phyloP scores from a whole-genome alignment of 2,113 vertebrate species.

The Sinocyclocheilus grahami region DNA sequence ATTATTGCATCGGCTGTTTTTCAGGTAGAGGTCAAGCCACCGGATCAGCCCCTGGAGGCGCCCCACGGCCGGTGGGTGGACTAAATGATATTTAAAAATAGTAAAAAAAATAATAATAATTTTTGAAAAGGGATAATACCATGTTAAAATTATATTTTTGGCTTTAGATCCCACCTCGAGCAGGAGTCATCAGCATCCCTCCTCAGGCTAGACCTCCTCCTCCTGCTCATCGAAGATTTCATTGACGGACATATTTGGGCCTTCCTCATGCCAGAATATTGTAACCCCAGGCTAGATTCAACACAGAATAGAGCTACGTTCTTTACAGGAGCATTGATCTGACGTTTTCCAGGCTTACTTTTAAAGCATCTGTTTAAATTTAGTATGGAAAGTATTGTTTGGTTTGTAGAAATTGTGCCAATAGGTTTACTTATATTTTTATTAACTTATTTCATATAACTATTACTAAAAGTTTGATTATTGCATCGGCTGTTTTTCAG shows the following conservation, averaged over 20 bases:
- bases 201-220: constrained; percentile 78
- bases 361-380: constrained; percentile 63
- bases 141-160: background rate
- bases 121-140: background rate
- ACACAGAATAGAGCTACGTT: constrained; percentile 7
- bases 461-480: constrained; percentile 12
- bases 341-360: constrained; percentile 34
- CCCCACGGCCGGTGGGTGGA: constrained; percentile 71
- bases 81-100: background rate
- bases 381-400: constrained; percentile 5
- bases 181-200: constrained; percentile 90
- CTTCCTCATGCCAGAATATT: constrained; percentile 15
- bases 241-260: background rate
- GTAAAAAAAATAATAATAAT: background rate
- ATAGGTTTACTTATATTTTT: background rate
- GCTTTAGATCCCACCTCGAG: constrained; percentile 87
- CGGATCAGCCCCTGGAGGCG: constrained; percentile 61
- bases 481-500: constrained; percentile 60
- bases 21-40: constrained; percentile 72
- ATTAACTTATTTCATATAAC: background rate
- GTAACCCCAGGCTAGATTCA: constrained; percentile 31
- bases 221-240: constrained; percentile 66
- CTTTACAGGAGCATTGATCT: constrained; percentile 42
- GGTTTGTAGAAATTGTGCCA: background rate
- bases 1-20: constrained; percentile 39